Evolutionary conservation across 2,888 invertebrate genomes (phyloP).

Genomic region (Limnephilus marmoratus): DNA sequence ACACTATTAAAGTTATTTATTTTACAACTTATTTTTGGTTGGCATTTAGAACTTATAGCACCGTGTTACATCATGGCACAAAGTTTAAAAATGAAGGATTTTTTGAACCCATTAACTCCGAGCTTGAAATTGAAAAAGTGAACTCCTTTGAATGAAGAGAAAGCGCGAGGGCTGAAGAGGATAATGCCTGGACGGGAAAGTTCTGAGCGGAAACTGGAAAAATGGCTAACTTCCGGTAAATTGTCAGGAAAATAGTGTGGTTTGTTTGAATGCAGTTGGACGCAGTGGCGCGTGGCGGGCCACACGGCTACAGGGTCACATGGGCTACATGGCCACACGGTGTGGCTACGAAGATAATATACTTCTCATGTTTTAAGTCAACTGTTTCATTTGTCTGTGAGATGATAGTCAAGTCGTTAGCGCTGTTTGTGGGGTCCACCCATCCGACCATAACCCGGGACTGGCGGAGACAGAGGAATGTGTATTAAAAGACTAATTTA

Average conservation of each 20-base stretch:
- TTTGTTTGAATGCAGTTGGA: background rate
- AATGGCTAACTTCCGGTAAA: conserved; percentile 2
- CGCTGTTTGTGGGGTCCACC: background rate
- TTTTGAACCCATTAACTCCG: background rate
- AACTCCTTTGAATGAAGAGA: background rate
- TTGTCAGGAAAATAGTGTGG: background rate
- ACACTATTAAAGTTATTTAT: background rate
- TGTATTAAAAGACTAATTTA: background rate
- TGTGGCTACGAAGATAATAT: background rate
- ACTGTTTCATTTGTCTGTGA: background rate
- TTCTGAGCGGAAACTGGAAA: conserved; percentile 2
- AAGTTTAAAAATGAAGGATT: conserved; percentile 2
- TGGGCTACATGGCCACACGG: background rate
- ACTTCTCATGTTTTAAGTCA: background rate
- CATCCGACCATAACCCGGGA: background rate
- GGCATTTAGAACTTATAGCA: background rate
- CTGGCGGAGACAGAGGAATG: background rate
- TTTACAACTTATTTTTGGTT: background rate
- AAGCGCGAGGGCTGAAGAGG: background rate
- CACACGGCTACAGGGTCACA: background rate
- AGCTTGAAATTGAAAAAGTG: background rate
- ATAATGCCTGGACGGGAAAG: background rate
- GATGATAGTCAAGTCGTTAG: background rate
- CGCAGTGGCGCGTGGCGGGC: background rate
- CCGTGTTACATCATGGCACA: background rate